A percentile compares a stretch with the other conserved stretches of the same genome.
Conservation (phyloP, 2,113 vertebrate species). For the Centropus bengalensis region DNA sequence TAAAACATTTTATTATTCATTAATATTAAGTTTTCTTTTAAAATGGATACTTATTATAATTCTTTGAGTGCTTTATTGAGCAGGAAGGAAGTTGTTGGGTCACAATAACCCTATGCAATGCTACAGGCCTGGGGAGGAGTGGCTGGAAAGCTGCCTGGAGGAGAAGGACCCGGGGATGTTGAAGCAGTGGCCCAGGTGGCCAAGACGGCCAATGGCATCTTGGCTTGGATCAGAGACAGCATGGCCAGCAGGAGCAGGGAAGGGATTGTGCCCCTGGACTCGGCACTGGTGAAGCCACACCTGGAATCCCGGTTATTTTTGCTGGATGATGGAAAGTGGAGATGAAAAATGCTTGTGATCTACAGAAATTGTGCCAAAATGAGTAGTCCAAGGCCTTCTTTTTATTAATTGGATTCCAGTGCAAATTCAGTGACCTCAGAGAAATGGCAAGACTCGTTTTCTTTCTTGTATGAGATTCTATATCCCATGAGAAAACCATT, state of each 20-base stretch:
- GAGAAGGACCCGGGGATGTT: too few relatives aligned
- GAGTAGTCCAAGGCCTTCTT: neutral
- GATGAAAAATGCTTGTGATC: neutral
- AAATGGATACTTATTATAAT: conserved; percentile 19
- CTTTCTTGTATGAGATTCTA: neutral
- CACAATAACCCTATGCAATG: too few relatives aligned
- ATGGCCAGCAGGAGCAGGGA: too few relatives aligned
- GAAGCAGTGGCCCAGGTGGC: too few relatives aligned
- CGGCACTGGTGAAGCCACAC: too few relatives aligned
- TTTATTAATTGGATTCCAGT: neutral
- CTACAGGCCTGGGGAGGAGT: too few relatives aligned
- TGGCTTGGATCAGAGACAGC: too few relatives aligned
- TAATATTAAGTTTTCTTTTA: neutral
- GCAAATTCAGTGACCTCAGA: neutral
- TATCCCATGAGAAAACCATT: neutral
- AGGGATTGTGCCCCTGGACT: too few relatives aligned
- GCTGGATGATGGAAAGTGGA: neutral
- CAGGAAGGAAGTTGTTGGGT: neutral
- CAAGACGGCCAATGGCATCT: too few relatives aligned
- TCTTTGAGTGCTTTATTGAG: neutral
- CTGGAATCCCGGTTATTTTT: neutral
- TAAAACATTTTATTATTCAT: conserved; percentile 43
- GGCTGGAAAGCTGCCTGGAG: too few relatives aligned
- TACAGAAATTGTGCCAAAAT: neutral
- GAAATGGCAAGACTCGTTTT: neutral